Percentiles rank a stretch among this genome's conserved stretches.
Conservation (phyloP, 2,888 invertebrate genomes). For the Drosophila mulleri region DNA sequence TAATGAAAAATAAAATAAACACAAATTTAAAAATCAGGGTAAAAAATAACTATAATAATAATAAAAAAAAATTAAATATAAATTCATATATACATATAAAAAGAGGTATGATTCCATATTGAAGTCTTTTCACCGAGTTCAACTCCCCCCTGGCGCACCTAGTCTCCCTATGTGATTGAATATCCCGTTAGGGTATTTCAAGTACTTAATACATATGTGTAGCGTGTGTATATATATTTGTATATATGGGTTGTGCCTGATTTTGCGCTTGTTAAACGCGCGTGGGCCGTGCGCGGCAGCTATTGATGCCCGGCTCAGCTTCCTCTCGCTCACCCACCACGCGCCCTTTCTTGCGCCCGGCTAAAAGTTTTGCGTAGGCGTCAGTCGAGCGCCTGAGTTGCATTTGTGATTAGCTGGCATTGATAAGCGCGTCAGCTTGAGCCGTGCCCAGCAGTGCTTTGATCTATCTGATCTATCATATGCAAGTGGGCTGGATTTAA, state of each 20-base stretch:
- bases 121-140: too few species aligned
- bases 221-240: constrained; percentile 17
- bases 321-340: not conserved
- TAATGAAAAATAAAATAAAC: too few species aligned
- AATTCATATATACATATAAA: too few species aligned
- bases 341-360: constrained; percentile 11
- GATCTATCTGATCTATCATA: constrained; percentile 40
- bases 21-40: too few species aligned
- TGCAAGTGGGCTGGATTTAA: constrained; percentile 56
- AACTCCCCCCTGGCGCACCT: not conserved
- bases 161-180: not conserved
- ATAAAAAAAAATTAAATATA: too few species aligned
- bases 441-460: constrained; percentile 31
- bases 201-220: constrained; percentile 52
- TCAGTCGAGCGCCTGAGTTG: constrained; percentile 27
- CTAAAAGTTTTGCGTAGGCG: constrained; percentile 53
- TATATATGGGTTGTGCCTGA: constrained; percentile 31
- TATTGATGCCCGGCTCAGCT: constrained; percentile 51
- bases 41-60: too few species aligned
- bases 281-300: constrained; percentile 65
- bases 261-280: constrained; percentile 32
- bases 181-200: constrained; percentile 34
- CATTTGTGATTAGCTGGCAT: constrained; percentile 53
- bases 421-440: constrained; percentile 42
- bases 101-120: too few species aligned